phyloP scores from a whole-genome alignment of 2,797 vertebrate genomes.

The Urosaurus nigricauda region DNA sequence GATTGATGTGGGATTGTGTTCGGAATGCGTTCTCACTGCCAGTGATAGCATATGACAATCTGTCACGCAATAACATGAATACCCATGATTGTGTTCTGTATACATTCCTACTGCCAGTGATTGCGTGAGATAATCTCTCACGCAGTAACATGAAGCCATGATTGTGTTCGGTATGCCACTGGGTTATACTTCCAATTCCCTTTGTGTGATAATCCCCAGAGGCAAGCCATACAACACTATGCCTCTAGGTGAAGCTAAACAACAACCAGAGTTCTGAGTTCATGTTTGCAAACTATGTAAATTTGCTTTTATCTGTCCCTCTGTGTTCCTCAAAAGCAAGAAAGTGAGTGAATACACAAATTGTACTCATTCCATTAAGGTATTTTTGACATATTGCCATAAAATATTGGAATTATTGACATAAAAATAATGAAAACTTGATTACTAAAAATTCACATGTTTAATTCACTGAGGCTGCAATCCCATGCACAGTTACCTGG shows the following conservation, averaged over 20 bases:
- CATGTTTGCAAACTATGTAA: background rate
- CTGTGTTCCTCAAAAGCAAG: background rate
- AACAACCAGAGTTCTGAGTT: rapidly evolving
- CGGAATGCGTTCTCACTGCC: no score
- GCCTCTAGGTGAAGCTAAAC: background rate
- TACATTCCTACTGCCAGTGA: no score
- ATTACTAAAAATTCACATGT: background rate
- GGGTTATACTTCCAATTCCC: no score
- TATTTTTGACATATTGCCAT: background rate
- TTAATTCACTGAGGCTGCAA: background rate
- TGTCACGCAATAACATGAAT: no score
- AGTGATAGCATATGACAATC: no score
- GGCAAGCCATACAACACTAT: background rate
- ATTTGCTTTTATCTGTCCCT: slow-evolving; percentile 14
- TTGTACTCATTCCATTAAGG: background rate
- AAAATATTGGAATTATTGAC: background rate
- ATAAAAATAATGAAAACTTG: background rate
- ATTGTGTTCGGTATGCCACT: no score
- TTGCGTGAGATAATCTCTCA: no score
- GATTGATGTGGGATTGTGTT: no score
- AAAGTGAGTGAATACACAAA: background rate
- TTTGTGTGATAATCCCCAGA: no score
- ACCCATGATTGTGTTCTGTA: no score
- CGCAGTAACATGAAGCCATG: no score
- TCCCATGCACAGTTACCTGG: background rate